Base-by-base conservation (phyloP, 2,797 vertebrate genomes). In the Echeneis naucrates region DNA sequence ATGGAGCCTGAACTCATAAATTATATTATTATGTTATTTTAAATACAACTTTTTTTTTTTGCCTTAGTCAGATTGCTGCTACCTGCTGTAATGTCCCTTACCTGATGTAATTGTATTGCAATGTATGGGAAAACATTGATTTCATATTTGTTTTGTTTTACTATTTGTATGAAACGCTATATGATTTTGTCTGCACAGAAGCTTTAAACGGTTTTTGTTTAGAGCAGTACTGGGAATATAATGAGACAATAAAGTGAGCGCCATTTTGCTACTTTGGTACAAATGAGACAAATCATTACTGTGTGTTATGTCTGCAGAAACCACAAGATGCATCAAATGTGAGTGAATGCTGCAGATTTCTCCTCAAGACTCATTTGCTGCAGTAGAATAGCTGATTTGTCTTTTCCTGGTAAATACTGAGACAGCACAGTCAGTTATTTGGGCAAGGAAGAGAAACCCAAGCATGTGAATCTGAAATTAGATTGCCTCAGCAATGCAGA, bases 21-120 rank as follows among this genome's bases (percentile, higher is more conserved):
- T 77, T 58, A 80, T 81, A 63, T 81, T n/a, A n/a, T n/a, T n/a
- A n/a, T n/a, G n/a, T n/a, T n/a, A 83, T 86, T 70, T 75, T 44
- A 50, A 76, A 58, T 62, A 70, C 26, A 73, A 85, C 2, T 59
- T 42, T n/a, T 35, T 21, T 42, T 24, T 85, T 93, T 89, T 90
- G 89, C 91, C 93, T 92, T 91, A 90, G 90, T 82, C 78, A 87
- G 93, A 93, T 89, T 94, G 91, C 91, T 94, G 89, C 89, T 86
- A 80, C 77, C 92, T 92, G 86, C 91, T 77, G 48, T 71, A 51
- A 72, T 92, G 45, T 51, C 35, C 87, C 79, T 81, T 91, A 87
- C 91, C 88, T 90, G 60, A 92, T 94, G 93, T 94, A 32, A 74
- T 88, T 58, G 68, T 27, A 60, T 68, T 38, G 47, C 55, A 24